Evolutionary conservation across 2,888 invertebrate species (phyloP).

Genomic region (Caenorhabditis sinica): DNA sequence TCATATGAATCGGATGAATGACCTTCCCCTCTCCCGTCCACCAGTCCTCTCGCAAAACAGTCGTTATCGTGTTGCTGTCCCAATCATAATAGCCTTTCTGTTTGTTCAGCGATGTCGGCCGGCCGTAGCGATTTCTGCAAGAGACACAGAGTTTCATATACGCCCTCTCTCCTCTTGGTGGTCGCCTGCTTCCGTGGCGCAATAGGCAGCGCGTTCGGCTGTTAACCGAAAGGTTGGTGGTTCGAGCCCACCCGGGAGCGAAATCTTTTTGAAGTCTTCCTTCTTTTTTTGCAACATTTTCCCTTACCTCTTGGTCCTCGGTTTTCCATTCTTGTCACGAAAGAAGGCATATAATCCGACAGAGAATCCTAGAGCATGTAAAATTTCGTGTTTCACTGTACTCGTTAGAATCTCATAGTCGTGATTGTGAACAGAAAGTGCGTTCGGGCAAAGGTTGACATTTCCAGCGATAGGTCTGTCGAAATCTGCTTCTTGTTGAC

Average conservation of each 20-base stretch:
- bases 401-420: slow-evolving; percentile 88
- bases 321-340: slow-evolving; percentile 88
- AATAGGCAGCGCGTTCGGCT: slow-evolving; percentile 83
- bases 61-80: slow-evolving; percentile 92
- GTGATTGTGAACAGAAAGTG: slow-evolving; percentile 93
- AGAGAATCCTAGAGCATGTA: slow-evolving; percentile 97
- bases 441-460: slow-evolving; percentile 97
- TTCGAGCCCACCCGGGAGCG: slow-evolving; percentile 87
- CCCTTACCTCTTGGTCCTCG: slow-evolving; percentile 85
- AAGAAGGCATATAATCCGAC: slow-evolving; percentile 97
- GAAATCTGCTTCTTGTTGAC: slow-evolving; percentile 94
- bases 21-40: slow-evolving; percentile 89
- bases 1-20: slow-evolving; percentile 90
- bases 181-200: slow-evolving; percentile 75
- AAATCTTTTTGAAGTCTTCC: slow-evolving; percentile 47
- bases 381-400: slow-evolving; percentile 90
- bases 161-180: neutral
- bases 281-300: neutral
- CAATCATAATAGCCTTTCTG: slow-evolving; percentile 88
- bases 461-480: slow-evolving; percentile 98
- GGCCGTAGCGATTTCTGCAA: slow-evolving; percentile 79
- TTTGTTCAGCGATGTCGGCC: slow-evolving; percentile 78
- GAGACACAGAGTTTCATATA: slow-evolving; percentile 11
- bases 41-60: slow-evolving; percentile 89
- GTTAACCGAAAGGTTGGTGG: slow-evolving; percentile 83